A percentile compares a stretch with the other conserved stretches of the same genome.
Evolutionary conservation across 1,140 invertebrate species (phyloP).

Genomic region (Monochamus saltuarius): DNA sequence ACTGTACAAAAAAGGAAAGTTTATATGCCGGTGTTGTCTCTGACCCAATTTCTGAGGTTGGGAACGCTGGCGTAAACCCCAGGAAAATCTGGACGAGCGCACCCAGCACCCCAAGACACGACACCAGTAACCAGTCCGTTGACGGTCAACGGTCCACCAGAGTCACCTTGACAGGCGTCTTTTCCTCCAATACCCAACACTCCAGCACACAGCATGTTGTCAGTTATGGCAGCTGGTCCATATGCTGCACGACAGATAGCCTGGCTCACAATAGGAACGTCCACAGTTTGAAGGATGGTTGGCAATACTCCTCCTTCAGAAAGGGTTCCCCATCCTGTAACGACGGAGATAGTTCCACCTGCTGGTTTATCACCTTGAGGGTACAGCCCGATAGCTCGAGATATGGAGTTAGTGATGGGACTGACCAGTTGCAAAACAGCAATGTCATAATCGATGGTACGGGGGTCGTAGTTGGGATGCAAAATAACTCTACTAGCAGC

Average conservation of each 20-base stretch:
- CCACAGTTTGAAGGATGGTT: constrained; percentile 40
- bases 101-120: constrained; percentile 51
- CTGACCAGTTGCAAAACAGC: constrained; percentile 52
- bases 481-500: constrained; percentile 40
- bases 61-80: constrained; percentile 51
- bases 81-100: constrained; percentile 52
- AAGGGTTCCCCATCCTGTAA: constrained; percentile 61
- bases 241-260: constrained; percentile 39
- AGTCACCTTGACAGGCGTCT: constrained; percentile 52
- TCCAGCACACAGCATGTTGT: constrained; percentile 54
- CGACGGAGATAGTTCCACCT: constrained; percentile 38
- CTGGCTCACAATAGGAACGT: constrained; percentile 44
- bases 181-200: constrained; percentile 19
- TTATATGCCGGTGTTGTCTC: no score
- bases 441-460: constrained; percentile 56
- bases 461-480: constrained; percentile 50
- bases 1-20: no score
- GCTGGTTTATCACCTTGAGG: constrained; percentile 1
- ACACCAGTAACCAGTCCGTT: constrained; percentile 52
- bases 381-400: constrained; percentile 7
- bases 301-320: constrained; percentile 18
- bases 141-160: constrained; percentile 57
- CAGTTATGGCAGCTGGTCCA: constrained; percentile 21
- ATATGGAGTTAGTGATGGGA: background rate
- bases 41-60: constrained; percentile 1